Conservation (phyloP, 2,113 vertebrate genomes). For the Protobothrops mucrosquamatus region DNA sequence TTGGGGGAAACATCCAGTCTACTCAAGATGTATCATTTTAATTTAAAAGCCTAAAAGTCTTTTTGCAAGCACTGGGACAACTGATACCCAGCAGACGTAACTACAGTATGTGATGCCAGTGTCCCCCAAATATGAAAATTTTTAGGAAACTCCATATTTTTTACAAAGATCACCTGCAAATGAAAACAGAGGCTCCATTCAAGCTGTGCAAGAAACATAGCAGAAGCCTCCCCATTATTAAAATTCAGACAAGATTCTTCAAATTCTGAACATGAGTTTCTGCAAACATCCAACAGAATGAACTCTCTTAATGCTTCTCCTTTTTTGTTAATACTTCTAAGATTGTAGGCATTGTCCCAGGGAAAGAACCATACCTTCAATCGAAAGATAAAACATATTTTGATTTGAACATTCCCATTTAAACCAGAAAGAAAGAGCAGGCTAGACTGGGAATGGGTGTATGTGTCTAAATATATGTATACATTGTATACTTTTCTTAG, state of each 20-base stretch:
- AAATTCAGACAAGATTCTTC: background rate
- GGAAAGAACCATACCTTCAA: background rate
- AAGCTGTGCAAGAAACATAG: background rate
- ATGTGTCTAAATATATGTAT: background rate
- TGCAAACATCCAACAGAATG: background rate
- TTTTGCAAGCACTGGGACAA: background rate
- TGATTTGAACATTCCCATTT: background rate
- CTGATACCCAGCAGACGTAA: background rate
- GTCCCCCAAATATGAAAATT: background rate
- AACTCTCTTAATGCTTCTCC: background rate
- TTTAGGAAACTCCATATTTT: background rate
- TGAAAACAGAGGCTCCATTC: background rate
- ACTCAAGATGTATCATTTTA: background rate
- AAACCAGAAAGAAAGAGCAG: background rate
- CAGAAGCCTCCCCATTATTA: background rate
- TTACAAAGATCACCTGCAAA: background rate
- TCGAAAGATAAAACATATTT: background rate
- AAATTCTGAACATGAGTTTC: background rate
- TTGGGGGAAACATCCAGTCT: background rate
- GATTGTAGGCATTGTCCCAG: background rate
- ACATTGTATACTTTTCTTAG: background rate
- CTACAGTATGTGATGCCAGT: background rate
- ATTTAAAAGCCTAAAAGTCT: background rate
- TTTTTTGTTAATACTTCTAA: background rate
- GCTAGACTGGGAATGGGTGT: background rate